Evolutionary conservation across 1,140 invertebrate genomes (phyloP).

Genomic region (Cherax quadricarinatus): DNA sequence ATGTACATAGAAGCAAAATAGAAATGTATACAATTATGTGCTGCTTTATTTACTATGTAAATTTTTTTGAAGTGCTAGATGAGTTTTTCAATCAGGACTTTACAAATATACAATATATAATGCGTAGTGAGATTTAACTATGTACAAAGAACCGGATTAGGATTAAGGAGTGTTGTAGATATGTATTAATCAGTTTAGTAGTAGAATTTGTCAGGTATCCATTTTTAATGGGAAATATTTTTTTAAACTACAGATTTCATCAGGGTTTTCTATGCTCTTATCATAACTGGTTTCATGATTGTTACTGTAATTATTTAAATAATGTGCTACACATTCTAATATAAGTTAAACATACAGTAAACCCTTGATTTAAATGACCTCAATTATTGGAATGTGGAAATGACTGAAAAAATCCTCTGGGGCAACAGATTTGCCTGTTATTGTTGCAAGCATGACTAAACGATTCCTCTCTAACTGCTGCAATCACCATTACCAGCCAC

Average conservation of each 20-base stretch:
- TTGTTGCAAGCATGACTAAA: too few species aligned
- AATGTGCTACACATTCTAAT: background rate
- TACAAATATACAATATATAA: background rate
- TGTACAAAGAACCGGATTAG: slow-evolving; percentile 6
- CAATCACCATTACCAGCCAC: too few species aligned
- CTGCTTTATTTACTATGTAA: background rate
- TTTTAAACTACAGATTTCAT: slow-evolving; percentile 10
- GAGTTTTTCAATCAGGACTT: background rate
- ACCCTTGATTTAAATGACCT: too few species aligned
- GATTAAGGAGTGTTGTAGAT: slow-evolving; percentile 12
- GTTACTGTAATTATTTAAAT: slow-evolving; percentile 7
- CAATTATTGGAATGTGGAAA: too few species aligned
- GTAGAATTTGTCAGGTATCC: slow-evolving; percentile 17
- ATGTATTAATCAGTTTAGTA: background rate
- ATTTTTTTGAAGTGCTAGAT: background rate
- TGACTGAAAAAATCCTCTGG: too few species aligned
- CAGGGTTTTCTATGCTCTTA: slow-evolving; percentile 11
- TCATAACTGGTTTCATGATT: background rate
- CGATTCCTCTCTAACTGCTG: too few species aligned
- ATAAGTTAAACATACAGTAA: background rate
- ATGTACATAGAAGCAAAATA: background rate
- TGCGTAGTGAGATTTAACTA: slow-evolving; percentile 5
- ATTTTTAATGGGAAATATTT: slow-evolving; percentile 23
- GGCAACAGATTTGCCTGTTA: too few species aligned
- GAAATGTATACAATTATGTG: background rate